phyloP scores from a whole-genome alignment of 2,797 vertebrate species.

The Crenuchus spilurus region DNA sequence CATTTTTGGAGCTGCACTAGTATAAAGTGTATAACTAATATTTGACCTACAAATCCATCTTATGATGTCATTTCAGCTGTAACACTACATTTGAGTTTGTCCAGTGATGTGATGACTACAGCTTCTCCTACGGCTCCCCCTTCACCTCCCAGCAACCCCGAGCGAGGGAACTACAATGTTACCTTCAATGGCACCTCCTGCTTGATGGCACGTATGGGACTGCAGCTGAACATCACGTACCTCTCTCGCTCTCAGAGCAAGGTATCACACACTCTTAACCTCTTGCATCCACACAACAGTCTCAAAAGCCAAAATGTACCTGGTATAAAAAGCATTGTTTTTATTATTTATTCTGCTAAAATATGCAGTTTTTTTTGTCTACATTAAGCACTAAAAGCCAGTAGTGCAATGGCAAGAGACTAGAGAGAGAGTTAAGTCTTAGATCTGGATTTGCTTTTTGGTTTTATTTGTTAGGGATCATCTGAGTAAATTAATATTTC shows the following conservation, averaged over 20 bases:
- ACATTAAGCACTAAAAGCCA: not conserved
- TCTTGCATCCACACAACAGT: not conserved
- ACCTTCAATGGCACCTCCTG: constrained; percentile 69
- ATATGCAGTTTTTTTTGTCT: not conserved
- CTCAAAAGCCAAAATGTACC: too few species aligned
- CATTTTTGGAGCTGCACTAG: too few species aligned
- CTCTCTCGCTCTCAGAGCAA: constrained; percentile 65
- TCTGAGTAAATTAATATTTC: not conserved
- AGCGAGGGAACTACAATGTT: constrained; percentile 78
- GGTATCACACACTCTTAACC: constrained; percentile 56
- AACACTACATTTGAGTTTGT: constrained; percentile 61
- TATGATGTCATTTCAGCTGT: constrained; percentile 56
- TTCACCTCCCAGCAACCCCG: constrained; percentile 71
- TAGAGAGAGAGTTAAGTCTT: too few species aligned
- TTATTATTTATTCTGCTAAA: too few species aligned
- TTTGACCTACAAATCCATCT: too few species aligned
- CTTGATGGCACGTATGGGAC: constrained; percentile 77
- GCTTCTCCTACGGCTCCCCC: constrained; percentile 54
- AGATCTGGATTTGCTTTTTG: not conserved
- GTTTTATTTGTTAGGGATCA: not conserved
- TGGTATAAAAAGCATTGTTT: too few species aligned
- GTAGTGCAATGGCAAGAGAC: not conserved
- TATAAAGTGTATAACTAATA: too few species aligned
- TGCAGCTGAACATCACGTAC: constrained; percentile 90
- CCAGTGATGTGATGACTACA: constrained; percentile 63